Base-by-base conservation (phyloP, 2,797 vertebrate genomes). In the Hydrolagus colliei region DNA sequence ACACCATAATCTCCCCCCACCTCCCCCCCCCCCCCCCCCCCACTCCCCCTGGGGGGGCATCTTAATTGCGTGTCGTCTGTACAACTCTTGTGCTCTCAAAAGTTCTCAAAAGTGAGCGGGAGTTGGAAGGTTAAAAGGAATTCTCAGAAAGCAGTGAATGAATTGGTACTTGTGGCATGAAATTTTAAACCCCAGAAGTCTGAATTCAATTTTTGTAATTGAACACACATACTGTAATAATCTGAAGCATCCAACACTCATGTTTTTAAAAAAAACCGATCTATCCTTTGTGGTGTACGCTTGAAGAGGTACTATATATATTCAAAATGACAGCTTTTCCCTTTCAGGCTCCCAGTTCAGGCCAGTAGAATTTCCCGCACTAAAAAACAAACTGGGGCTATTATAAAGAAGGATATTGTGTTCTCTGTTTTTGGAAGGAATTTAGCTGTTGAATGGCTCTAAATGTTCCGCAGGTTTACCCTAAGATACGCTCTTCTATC, bases 141-240 rank as follows among this genome's bases (percentile, higher is more conserved):
- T 84, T 84, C 79, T 84, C 65, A 68, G 65, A 84, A 71, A 84
- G 9, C 52, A 16, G 27, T 71, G 65, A 82, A 82, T 82, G 79
- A 84, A 84, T 84, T 65, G 41, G 32, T 84, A 84, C 41, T 71
- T 84, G 79, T 80, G 79, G 79, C 65, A 84, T 84, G 79, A 84
- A 84, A 84, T 68, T 84, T 32, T 84, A 68, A 71, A 84, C 79
- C 79, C 63, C 20, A 84, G 65, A 68, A 84, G 68, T 18, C 79
- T 84, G 79, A 84, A 41, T 84, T 84, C 65, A 84, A 84, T 84
- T 84, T 27, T 84, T 84, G 65, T 84, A 84, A 84, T 84, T 84
- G 79, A 71, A 84, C 65, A 27, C 79, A 52, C n/a, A n/a, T 11
- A 84, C 65, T 41, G 65, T 71, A 84, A 63, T 71, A 71, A 84